Base-by-base conservation (phyloP, 2,113 vertebrate species). In the Petroica traversi region DNA sequence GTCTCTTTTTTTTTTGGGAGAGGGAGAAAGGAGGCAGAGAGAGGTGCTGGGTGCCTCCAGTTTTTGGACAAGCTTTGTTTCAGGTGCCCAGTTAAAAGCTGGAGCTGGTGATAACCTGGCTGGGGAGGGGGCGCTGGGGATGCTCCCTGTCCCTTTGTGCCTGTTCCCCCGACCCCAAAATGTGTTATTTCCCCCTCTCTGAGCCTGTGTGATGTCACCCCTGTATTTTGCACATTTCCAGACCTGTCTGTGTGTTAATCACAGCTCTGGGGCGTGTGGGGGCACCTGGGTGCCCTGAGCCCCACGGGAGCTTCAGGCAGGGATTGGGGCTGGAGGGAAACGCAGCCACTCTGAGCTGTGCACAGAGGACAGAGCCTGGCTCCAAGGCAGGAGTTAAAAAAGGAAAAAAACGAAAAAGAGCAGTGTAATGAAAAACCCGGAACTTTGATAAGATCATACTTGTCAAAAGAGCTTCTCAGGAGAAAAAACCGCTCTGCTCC, bases 371-470 rank as follows among this genome's bases (percentile, higher is more conserved):
- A 7, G 63, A 78, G 62, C 3, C 1, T 2, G 59, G 66, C 76
- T 89, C 12, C 66, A 80, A 92, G 92, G 77, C 93, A 68, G 64
- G 58, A 90, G 73, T 63, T 80, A 16, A 67, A 69, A 85, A 62
- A 10, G 16, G 6, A 1, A 1, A 5, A 25, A 26, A 19, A 19
- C 40, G 41, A 55, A 72, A 68, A 28, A 64, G 49, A 46, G 54
- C 52, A 58, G 58, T 1, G 9, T 86, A 93, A 95, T 96, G 91
- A 92, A 97, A 96, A 95, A 80, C 95, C 71, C 4, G 28, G 33
- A 81, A 73, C 88, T 85, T 95, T 94, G 96, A 96, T 97, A 97
- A 96, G 94, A 97, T 95, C 88, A 81, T 58, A n/a, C 84, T 93
- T 93, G 93, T 96, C 94, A 93, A 84, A 94, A 85, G 77, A 92